A percentile compares a stretch with the other conserved stretches of the same genome.
phyloP scores from a whole-genome alignment of 2,113 vertebrate genomes.

The Leucoraja erinaceus region DNA sequence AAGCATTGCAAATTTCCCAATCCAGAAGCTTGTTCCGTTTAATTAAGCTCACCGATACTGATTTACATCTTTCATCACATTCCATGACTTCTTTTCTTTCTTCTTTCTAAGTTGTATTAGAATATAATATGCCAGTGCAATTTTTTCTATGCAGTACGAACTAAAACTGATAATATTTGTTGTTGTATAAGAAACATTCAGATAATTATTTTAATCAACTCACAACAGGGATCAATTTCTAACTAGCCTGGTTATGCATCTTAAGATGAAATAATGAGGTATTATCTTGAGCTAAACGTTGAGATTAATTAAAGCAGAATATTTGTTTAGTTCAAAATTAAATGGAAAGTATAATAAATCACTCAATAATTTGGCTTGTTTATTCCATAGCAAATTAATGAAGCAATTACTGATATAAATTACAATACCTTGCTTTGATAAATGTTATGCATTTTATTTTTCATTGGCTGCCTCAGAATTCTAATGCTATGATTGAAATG shows the following conservation, averaged over 20 bases:
- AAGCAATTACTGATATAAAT: slow-evolving; percentile 4
- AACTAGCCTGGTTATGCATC: not conserved
- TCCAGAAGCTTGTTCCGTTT: not conserved
- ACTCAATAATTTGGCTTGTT: slow-evolving; percentile 24
- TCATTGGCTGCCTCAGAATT: not conserved
- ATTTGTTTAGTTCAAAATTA: slow-evolving; percentile 16
- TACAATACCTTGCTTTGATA: not conserved
- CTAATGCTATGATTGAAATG: not conserved
- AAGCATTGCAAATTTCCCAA: slow-evolving; percentile 15
- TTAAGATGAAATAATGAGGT: not conserved
- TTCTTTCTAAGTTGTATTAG: not conserved
- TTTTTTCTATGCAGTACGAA: not conserved
- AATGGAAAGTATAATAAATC: slow-evolving; percentile 20
- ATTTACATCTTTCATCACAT: not conserved
- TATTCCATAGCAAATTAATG: slow-evolving; percentile 28
- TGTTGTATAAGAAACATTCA: not conserved
- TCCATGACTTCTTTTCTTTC: not conserved
- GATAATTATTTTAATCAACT: not conserved
- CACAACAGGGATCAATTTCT: not conserved
- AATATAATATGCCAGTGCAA: slow-evolving; percentile 1
- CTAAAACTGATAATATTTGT: not conserved
- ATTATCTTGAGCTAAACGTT: slow-evolving; percentile 7
- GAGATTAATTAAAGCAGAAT: slow-evolving; percentile 17
- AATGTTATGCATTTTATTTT: not conserved
- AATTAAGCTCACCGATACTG: not conserved